These are phyloP conservation scores for Thunnus maccoyii DNA, from an alignment of 2,113 vertebrate genomes.

Conservation along the genomic window DNA sequence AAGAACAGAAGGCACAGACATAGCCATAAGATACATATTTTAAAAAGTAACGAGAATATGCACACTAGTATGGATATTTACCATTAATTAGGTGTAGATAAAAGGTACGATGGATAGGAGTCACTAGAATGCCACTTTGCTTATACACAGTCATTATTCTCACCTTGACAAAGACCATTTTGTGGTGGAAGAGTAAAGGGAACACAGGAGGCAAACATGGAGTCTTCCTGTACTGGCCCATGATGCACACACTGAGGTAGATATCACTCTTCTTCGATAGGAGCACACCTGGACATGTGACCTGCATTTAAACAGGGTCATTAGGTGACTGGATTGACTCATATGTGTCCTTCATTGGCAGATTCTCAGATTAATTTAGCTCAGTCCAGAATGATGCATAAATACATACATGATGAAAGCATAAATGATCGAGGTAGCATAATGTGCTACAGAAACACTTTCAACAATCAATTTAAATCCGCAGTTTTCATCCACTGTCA, in stretches of 20 bases:
- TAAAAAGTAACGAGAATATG: background rate
- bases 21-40: background rate
- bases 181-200: slow-evolving; percentile 90
- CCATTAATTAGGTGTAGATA: background rate
- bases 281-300: slow-evolving; percentile 91
- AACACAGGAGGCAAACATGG: slow-evolving; percentile 87
- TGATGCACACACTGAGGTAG: slow-evolving; percentile 91
- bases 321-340: background rate
- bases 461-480: too few relatives aligned
- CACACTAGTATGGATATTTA: background rate
- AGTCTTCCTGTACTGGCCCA: slow-evolving; percentile 92
- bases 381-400: background rate
- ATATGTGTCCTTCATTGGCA: background rate
- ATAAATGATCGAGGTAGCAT: too few relatives aligned
- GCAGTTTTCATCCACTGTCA: too few relatives aligned
- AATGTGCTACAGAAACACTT: too few relatives aligned
- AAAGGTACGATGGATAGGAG: background rate
- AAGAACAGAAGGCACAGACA: slow-evolving; percentile 5
- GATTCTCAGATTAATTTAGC: background rate
- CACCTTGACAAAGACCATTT: slow-evolving; percentile 94
- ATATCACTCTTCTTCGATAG: slow-evolving; percentile 87
- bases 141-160: slow-evolving; percentile 39
- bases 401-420: too few relatives aligned
- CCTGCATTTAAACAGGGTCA: slow-evolving; percentile 78
- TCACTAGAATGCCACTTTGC: too few relatives aligned